Conservation (phyloP, 2,888 invertebrate species). For the Blastobasis adustella region DNA sequence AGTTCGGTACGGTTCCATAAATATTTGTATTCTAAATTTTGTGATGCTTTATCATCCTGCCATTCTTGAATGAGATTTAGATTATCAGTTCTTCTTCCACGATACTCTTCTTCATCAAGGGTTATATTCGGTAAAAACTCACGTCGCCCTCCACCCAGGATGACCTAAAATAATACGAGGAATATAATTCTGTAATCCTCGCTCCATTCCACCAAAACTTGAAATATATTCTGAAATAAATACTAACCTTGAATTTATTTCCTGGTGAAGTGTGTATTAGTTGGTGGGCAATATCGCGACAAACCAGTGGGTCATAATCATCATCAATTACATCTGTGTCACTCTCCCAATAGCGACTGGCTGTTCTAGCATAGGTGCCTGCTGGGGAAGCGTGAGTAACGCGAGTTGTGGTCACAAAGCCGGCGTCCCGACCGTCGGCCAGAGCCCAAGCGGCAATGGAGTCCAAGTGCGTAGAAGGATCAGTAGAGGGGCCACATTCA, state of each 20-base stretch:
- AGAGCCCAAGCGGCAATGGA: slow-evolving; percentile 81
- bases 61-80: slow-evolving; percentile 80
- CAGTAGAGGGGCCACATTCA: slow-evolving; percentile 44
- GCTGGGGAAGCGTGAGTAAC: slow-evolving; percentile 87
- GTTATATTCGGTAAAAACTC: slow-evolving; percentile 73
- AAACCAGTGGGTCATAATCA: slow-evolving; percentile 57
- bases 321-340: slow-evolving; percentile 65
- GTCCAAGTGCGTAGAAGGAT: slow-evolving; percentile 69
- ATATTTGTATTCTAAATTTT: slow-evolving; percentile 51
- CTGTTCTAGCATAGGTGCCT: slow-evolving; percentile 77
- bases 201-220: background rate
- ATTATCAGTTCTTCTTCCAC: slow-evolving; percentile 70
- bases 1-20: slow-evolving; percentile 76
- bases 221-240: background rate
- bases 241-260: slow-evolving; percentile 76
- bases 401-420: slow-evolving; percentile 81
- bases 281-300: slow-evolving; percentile 83
- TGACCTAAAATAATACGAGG: slow-evolving; percentile 53
- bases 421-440: slow-evolving; percentile 40
- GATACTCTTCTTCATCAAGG: slow-evolving; percentile 62
- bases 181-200: background rate
- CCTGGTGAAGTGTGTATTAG: slow-evolving; percentile 78
- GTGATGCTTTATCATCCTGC: slow-evolving; percentile 57
- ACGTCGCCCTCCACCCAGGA: slow-evolving; percentile 82
- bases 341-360: slow-evolving; percentile 81